Percentiles rank a stretch among this genome's conserved stretches.
Conservation (phyloP, 2,113 vertebrate species). For the Oplegnathus fasciatus region DNA sequence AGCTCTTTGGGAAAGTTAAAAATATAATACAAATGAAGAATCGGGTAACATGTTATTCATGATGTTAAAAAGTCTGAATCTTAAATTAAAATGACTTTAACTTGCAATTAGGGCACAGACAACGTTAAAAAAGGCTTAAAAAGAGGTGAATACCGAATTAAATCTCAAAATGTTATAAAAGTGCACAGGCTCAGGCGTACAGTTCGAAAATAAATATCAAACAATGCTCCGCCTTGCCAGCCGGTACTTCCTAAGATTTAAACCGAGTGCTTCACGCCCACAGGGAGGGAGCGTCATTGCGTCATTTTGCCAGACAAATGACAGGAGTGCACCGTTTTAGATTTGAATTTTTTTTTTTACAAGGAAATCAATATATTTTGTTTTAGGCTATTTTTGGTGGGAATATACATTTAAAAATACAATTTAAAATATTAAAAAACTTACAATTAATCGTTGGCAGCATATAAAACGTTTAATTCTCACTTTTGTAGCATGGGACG, state of each 20-base stretch:
- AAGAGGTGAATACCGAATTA: no score
- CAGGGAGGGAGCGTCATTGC: constrained; percentile 30
- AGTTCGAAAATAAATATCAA: neutral
- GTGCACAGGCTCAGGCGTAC: fast-evolving
- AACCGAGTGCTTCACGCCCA: constrained; percentile 41
- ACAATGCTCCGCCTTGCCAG: neutral
- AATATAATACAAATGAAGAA: neutral
- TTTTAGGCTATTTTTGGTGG: neutral
- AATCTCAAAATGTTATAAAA: neutral
- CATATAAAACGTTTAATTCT: neutral
- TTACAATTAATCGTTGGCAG: neutral
- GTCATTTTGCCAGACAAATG: constrained; percentile 57
- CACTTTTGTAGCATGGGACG: neutral
- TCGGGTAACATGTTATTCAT: neutral
- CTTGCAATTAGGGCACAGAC: no score
- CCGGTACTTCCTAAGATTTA: fast-evolving
- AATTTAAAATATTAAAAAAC: neutral
- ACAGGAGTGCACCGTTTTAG: constrained; percentile 56
- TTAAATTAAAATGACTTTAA: neutral
- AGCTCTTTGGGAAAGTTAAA: neutral
- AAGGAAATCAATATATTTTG: neutral
- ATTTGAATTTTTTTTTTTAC: constrained; percentile 55
- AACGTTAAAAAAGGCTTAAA: neutral
- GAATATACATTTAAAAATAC: neutral
- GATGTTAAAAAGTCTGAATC: neutral